phyloP scores from a whole-genome alignment of 2,113 vertebrate genomes.

The Galemys pyrenaicus region DNA sequence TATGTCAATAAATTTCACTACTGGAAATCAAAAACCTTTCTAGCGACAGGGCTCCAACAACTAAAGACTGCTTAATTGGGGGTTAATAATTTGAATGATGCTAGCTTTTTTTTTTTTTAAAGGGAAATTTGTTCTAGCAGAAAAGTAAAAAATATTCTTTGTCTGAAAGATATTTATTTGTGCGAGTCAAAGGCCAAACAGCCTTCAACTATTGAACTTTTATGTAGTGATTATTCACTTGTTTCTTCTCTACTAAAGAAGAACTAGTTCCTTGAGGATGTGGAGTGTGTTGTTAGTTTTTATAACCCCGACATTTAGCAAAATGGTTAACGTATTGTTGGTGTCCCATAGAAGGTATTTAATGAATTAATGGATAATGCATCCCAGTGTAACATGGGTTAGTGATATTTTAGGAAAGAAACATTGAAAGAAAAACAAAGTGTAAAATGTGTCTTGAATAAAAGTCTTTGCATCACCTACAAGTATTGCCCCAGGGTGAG shows the following conservation, averaged over 20 bases:
- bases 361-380: background rate
- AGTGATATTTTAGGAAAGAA: background rate
- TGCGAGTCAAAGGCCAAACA: background rate
- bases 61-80: constrained; percentile 35
- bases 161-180: background rate
- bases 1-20: constrained; percentile 41
- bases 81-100: constrained; percentile 33
- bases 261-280: background rate
- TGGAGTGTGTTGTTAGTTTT: background rate
- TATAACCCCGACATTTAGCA: background rate
- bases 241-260: background rate
- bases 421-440: background rate
- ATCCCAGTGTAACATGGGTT: background rate
- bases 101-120: constrained; percentile 47
- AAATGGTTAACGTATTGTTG: background rate
- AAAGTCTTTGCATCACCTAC: background rate
- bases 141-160: background rate
- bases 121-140: constrained; percentile 33
- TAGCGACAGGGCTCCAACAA: constrained; percentile 13
- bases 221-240: background rate
- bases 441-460: constrained; percentile 29
- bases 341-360: background rate
- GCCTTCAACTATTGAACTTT: constrained; percentile 16
- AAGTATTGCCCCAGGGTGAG: constrained; percentile 1
- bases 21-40: constrained; percentile 26